Evolutionary conservation across 2,888 invertebrate species (phyloP), one percentile per base, ranked within the genome.

Genomic region (Epinotia bilunana): DNA sequence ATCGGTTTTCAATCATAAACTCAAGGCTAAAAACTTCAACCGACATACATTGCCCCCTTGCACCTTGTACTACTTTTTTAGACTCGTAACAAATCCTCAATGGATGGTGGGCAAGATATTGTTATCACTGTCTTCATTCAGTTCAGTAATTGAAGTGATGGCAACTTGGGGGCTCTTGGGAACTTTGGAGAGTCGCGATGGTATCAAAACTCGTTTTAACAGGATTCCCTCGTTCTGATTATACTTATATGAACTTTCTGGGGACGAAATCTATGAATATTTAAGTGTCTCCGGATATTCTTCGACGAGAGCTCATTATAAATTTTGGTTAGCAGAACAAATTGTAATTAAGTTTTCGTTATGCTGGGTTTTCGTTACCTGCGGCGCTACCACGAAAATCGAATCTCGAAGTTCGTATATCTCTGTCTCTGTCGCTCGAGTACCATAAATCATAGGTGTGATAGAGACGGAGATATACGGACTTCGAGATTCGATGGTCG

Each of bases 131-230:
- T 33, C 55, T 46, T 28, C 43, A 18, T 62, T 57, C 23, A 33
- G 13, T 53, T 39, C 64, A 64, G 46, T 76, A 55, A 74, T 72
- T 58, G 63, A 75, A 72, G 62, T 68, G 49, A 70, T 63, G 69
- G 72, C 70, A 77, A 76, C 74, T 77, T 76, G 72, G 73, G 69
- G 77, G 73, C 74, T 79, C 77, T 65, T 77, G 77, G 76, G 77
- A 80, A 82, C 76, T 80, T 81, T 71, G 72, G 33, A 72, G 74
- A 76, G 61, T 65, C 77, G 67, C 71, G 73, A 79, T 78, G 77
- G 78, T 79, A 79, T 78, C 62, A n/a, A 78, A 82, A 81, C 78
- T 82, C 71, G 62, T 72, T 75, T 78, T 78, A 78, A 80, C 71
- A 77, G 79, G 79, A 76, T 78, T 79, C 74, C 58, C 74, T 62